A percentile compares a stretch with the other conserved stretches of the same genome.
Evolutionary conservation across 2,797 vertebrate genomes (phyloP).

Genomic region (Mormyrops attenuatus): DNA sequence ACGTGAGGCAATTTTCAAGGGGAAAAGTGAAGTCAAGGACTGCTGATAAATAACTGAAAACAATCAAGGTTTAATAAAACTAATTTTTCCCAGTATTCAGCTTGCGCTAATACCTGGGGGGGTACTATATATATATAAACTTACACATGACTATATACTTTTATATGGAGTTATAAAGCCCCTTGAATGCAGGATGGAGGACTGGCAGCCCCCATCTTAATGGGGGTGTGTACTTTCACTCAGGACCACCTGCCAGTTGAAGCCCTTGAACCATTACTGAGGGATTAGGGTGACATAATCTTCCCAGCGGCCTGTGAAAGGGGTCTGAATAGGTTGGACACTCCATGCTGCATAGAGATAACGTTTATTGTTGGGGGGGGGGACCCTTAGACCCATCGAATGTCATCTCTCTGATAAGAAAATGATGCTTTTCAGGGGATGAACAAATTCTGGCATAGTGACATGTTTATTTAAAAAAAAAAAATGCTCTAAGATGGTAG

Average conservation of each 20-base stretch:
- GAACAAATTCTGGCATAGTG: conserved; percentile 69
- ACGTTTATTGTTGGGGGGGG: conserved; percentile 67
- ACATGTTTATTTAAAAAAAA: conserved; percentile 64
- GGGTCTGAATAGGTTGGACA: conserved; percentile 71
- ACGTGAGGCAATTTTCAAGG: background rate
- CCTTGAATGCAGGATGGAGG: background rate
- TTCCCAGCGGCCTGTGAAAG: conserved; percentile 66
- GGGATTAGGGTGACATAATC: conserved; percentile 81
- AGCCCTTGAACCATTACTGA: conserved; percentile 65
- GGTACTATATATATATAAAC: background rate
- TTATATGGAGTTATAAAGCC: conserved; percentile 49
- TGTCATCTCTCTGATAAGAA: conserved; percentile 65
- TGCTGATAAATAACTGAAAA: background rate
- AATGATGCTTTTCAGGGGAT: conserved; percentile 69
- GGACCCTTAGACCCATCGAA: conserved; percentile 68
- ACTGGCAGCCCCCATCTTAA: background rate
- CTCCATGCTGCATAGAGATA: conserved; percentile 73
- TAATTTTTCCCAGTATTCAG: conserved; percentile 14
- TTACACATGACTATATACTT: conserved; percentile 31
- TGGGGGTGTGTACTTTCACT: conserved; percentile 47
- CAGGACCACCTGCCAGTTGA: conserved; percentile 70
- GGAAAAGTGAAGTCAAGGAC: background rate
- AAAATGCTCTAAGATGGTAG: conserved; percentile 21
- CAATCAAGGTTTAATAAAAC: background rate
- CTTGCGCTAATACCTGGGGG: background rate